Evolutionary conservation across 2,113 vertebrate genomes (phyloP).

Genomic region (Hydrochoerus hydrochaeris): DNA sequence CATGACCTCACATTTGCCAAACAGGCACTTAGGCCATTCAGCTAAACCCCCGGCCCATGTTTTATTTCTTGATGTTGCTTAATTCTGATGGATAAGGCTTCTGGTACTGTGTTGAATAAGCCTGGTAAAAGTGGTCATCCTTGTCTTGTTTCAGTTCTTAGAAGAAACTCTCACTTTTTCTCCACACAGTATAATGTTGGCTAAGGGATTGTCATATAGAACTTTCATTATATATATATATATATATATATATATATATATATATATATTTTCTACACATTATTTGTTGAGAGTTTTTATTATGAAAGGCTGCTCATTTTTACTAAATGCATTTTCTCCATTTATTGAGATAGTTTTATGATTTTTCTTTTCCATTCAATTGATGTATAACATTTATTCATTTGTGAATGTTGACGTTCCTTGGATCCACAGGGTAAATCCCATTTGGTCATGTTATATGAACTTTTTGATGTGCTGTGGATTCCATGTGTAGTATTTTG

Average conservation of each 20-base stretch:
- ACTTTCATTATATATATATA: not conserved
- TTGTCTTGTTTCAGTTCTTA: not conserved
- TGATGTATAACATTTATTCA: not conserved
- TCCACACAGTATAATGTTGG: not conserved
- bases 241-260: no score
- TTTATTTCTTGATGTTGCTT: not conserved
- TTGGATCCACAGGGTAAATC: not conserved
- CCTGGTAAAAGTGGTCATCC: not conserved
- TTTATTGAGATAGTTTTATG: not conserved
- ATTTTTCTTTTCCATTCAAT: not conserved
- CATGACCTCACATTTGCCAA: no score
- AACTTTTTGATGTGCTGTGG: not conserved
- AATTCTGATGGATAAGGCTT: not conserved
- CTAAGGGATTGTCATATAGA: not conserved
- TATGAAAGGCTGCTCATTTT: not conserved
- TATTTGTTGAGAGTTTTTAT: not conserved
- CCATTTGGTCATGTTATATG: not conserved
- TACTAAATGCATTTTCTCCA: not conserved
- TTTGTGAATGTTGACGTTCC: not conserved
- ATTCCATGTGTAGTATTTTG: not conserved
- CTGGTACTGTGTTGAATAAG: not conserved
- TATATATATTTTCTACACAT: not conserved
- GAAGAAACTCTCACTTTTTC: not conserved
- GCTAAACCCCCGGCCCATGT: no score
- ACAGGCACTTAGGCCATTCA: no score